These are phyloP conservation scores for Cyphomyrus plagiostoma DNA, from an alignment of 2,113 vertebrate species.

Conservation along the genomic window DNA sequence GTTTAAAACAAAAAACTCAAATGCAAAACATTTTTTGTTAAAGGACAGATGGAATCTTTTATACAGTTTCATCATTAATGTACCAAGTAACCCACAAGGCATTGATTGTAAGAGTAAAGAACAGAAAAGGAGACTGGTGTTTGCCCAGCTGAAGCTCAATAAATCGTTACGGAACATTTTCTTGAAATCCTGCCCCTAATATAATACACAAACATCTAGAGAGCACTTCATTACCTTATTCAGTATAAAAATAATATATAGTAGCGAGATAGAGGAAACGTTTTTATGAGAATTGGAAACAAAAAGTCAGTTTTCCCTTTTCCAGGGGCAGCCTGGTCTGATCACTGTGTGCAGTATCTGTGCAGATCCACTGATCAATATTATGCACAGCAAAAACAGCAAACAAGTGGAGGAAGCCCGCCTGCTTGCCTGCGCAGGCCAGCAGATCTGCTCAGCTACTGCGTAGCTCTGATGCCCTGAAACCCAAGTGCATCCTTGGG, in stretches of 20 bases:
- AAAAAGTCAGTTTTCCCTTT: background rate
- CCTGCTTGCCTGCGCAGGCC: background rate
- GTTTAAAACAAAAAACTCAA: background rate
- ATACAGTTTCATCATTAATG: background rate
- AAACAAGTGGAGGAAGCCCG: no score
- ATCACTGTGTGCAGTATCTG: background rate
- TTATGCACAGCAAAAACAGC: background rate
- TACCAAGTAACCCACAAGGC: conserved; percentile 3
- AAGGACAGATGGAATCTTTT: background rate
- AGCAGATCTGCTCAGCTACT: background rate
- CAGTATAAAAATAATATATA: conserved; percentile 24
- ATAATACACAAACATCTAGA: conserved; percentile 18
- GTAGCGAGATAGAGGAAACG: background rate
- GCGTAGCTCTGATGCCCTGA: background rate
- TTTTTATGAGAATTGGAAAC: background rate
- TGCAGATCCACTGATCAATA: background rate
- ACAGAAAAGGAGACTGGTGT: background rate
- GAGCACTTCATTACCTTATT: conserved; percentile 25
- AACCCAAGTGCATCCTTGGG: background rate
- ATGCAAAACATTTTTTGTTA: conserved; percentile 9
- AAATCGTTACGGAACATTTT: background rate
- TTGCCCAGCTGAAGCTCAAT: background rate
- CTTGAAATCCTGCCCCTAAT: conserved; percentile 8
- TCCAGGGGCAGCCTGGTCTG: background rate
- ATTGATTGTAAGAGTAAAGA: conserved; percentile 17